Evolutionary conservation across 1,140 invertebrate species (phyloP).

Genomic region (Achatina immaculata): DNA sequence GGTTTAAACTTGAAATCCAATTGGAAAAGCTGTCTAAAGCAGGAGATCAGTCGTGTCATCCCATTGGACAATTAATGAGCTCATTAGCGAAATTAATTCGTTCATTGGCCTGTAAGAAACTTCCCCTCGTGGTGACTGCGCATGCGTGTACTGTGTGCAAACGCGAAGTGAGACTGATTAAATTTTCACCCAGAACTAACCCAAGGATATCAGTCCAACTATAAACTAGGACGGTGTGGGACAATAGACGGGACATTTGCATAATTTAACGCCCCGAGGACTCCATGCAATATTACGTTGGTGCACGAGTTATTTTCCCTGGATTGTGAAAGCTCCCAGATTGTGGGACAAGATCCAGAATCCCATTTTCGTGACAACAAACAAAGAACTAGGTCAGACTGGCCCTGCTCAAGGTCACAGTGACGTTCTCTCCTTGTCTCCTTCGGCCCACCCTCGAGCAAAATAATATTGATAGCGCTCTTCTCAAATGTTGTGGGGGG

Average conservation of each 20-base stretch:
- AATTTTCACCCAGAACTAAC: background rate
- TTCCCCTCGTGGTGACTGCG: background rate
- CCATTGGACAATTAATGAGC: background rate
- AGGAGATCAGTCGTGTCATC: background rate
- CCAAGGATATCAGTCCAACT: conserved; percentile 1
- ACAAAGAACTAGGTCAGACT: conserved; percentile 14
- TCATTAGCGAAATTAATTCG: background rate
- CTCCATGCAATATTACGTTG: background rate
- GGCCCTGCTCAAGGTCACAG: background rate
- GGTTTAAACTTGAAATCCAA: background rate
- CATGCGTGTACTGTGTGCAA: background rate
- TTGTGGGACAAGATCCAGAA: background rate
- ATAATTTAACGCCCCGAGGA: conserved; percentile 6
- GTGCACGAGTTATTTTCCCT: background rate
- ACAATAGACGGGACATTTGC: conserved; percentile 13
- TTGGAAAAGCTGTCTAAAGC: background rate
- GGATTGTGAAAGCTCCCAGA: conserved; percentile 2
- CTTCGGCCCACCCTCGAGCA: too few species aligned
- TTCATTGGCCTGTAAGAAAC: background rate
- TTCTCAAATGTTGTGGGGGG: too few species aligned
- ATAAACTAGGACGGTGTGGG: background rate
- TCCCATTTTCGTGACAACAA: background rate
- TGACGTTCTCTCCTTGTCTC: background rate
- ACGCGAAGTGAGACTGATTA: conserved; percentile 1
- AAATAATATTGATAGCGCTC: too few species aligned